These are phyloP conservation scores for Cossypha niveicapilla DNA, from an alignment of 2,797 vertebrate species.

Conservation along the genomic window DNA sequence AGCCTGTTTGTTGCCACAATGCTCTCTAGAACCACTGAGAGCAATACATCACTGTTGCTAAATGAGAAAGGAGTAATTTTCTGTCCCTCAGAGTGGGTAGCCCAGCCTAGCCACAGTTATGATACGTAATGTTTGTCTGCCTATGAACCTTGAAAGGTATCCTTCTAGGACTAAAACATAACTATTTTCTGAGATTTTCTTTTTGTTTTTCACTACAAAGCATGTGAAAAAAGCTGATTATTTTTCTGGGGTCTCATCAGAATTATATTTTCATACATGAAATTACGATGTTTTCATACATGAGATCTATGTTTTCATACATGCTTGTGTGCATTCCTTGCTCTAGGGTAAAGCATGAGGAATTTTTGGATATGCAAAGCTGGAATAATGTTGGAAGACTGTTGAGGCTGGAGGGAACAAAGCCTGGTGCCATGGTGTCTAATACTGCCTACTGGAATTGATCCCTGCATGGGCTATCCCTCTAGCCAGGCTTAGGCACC, in stretches of 20 bases:
- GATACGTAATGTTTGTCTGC: background rate
- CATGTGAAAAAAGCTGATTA: background rate
- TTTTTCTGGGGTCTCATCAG: background rate
- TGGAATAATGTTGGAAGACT: background rate
- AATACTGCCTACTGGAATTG: background rate
- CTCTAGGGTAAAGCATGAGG: background rate
- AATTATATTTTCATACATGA: background rate
- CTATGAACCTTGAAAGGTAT: background rate
- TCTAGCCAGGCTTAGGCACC: background rate
- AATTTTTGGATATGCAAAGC: background rate
- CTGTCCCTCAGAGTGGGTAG: background rate
- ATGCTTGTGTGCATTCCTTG: background rate
- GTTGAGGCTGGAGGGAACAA: background rate
- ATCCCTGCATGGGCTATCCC: background rate
- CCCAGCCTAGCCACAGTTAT: background rate
- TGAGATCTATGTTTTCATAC: background rate
- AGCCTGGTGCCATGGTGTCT: background rate
- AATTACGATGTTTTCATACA: background rate
- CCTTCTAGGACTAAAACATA: background rate
- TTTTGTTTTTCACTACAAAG: background rate
- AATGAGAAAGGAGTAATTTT: background rate
- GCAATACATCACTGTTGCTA: background rate
- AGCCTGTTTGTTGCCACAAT: background rate
- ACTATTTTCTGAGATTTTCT: background rate
- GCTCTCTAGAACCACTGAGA: background rate